Base-by-base conservation (phyloP, 2,888 invertebrate genomes). In the Brenthis daphne region DNA sequence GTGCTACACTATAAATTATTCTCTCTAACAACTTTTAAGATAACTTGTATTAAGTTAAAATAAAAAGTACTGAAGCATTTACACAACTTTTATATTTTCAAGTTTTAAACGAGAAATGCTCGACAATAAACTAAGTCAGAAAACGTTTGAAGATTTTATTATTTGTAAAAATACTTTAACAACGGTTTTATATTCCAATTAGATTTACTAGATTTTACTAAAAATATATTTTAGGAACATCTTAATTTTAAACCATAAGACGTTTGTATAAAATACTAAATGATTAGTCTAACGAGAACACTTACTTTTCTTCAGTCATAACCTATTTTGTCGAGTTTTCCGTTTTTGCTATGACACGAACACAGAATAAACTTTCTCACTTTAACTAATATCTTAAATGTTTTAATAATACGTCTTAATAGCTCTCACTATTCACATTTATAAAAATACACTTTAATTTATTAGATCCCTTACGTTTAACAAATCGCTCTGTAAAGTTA, bases 1-100 rank as follows among this genome's bases (percentile, higher is more conserved):
- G 61, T 68, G 57, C 37, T 20, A 60, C 53, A 64, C 77, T 77
- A 73, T 72, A 57, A 76, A 76, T 77, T 76, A 75, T 75, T 70
- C 75, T 75, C 75, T 74, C 73, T 67, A 68, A 3, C 56, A 69
- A 76, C 60, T 73, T 75, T 58, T 51, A 54, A 63, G 65, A 68
- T 63, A 55, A 66, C 51, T 69, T 56, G 20, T 43, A 61, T 56
- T 51, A 61, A 64, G 13, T 66, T 67, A 20, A 51, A 60, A 64
- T 43, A 65, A 70, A 67, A 67, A 64, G 43, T 64, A 60, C 20
- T 67, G 16, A 60, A 63, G 37, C 29, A 56, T 65, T 51, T 65
- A 24, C 57, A 57, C 13, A 55, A 69, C 60, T 69, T 69, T 58
- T 53, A 37, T 51, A 51, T 65, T 53, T 61, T 56, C 50, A 63